Percentiles rank a stretch among this genome's conserved stretches.
phyloP scores from a whole-genome alignment of 2,888 invertebrate genomes.

The Drosophila maculinotata region DNA sequence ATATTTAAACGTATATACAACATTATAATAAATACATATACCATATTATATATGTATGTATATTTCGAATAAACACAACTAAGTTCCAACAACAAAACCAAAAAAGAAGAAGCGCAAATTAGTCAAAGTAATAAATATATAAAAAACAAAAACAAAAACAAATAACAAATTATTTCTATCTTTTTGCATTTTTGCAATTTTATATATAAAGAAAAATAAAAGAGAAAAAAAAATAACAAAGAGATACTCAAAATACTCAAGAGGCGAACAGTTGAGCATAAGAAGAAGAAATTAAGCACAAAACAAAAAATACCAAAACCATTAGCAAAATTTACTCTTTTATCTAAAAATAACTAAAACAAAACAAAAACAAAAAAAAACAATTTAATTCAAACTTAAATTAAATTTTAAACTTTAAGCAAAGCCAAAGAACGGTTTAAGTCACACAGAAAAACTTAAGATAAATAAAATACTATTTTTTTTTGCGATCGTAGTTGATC shows the following conservation, averaged over 20 bases:
- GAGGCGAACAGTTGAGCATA: conserved; percentile 34
- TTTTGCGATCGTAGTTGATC: conserved; percentile 82
- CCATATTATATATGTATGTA: conserved; percentile 60
- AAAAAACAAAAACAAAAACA: conserved; percentile 54
- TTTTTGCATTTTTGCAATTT: conserved; percentile 86
- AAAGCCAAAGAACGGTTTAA: conserved; percentile 65
- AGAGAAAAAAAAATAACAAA: conserved; percentile 49
- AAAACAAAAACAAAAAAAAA: conserved; percentile 43
- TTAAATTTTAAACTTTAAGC: conserved; percentile 79
- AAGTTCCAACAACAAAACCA: conserved; percentile 83
- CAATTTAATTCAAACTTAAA: conserved; percentile 73
- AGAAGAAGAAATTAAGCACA: conserved; percentile 41
- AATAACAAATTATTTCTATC: conserved; percentile 82
- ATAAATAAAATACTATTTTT: conserved; percentile 63
- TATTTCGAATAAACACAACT: conserved; percentile 69
- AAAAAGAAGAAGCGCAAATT: conserved; percentile 71
- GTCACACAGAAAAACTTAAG: conserved; percentile 34
- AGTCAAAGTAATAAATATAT: conserved; percentile 67
- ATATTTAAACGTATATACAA: conserved; percentile 80
- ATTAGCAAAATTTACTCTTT: conserved; percentile 85
- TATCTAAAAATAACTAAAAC: conserved; percentile 76
- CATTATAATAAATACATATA: conserved; percentile 63
- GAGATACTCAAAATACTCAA: conserved; percentile 47
- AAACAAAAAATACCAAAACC: conserved; percentile 55
- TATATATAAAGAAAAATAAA: conserved; percentile 74